Percentiles rank a stretch among this genome's conserved stretches.
Conservation (phyloP, 2,888 invertebrate species). For the Conomelus anceps region DNA sequence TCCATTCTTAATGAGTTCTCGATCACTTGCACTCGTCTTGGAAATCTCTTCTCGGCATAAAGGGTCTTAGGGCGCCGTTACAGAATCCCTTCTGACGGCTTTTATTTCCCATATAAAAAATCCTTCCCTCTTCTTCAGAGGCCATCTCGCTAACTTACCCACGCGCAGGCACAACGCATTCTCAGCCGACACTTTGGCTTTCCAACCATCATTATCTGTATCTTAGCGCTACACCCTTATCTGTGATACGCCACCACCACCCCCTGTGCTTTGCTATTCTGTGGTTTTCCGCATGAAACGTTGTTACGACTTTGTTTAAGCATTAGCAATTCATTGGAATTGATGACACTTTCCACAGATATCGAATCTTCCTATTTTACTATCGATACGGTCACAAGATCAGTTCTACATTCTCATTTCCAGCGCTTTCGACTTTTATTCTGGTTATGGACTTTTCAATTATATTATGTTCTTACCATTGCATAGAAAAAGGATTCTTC, state of each 20-base stretch:
- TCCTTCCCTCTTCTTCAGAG: not conserved
- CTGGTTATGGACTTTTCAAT: not conserved
- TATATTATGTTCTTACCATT: not conserved
- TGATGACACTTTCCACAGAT: not conserved
- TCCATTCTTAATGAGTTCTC: not conserved
- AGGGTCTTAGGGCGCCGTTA: not conserved
- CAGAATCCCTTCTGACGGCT: not conserved
- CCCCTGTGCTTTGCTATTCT: not conserved
- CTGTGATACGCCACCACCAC: not conserved
- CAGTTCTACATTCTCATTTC: not conserved
- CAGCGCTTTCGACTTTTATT: not conserved
- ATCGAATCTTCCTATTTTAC: not conserved
- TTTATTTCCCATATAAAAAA: not conserved
- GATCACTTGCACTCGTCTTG: not conserved
- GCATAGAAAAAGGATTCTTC: not conserved
- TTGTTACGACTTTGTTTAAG: not conserved
- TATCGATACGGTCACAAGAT: not conserved
- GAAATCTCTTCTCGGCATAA: not conserved
- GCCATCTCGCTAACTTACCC: not conserved
- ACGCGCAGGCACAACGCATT: not conserved
- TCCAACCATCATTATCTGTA: not conserved
- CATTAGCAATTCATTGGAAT: not conserved
- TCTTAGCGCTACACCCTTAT: not conserved
- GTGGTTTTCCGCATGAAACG: not conserved
- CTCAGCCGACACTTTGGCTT: not conserved